Conservation (phyloP, 2,113 vertebrate genomes). For the Ceyx melanurus region DNA sequence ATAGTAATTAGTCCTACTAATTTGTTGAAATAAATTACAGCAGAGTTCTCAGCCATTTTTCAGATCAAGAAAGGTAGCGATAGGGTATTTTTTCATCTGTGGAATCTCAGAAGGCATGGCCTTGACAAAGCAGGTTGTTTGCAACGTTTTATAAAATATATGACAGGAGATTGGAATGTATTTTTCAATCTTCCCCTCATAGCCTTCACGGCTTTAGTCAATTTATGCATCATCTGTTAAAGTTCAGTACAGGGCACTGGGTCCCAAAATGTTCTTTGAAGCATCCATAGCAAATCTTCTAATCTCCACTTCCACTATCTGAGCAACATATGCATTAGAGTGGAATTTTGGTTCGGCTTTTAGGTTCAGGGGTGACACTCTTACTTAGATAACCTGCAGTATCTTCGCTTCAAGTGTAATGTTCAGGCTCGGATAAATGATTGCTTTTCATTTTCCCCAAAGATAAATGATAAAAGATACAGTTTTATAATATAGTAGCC, state of each 20-base stretch:
- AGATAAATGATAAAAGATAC: slow-evolving; percentile 34
- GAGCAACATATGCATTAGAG: slow-evolving; percentile 18
- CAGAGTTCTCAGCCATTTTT: neutral
- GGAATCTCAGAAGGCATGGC: neutral
- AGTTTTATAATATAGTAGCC: neutral
- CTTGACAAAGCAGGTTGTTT: neutral
- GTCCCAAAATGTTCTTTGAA: slow-evolving; percentile 28
- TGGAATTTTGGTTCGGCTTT: slow-evolving; percentile 32
- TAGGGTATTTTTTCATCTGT: neutral
- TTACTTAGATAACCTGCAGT: slow-evolving; percentile 46
- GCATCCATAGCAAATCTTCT: slow-evolving; percentile 39
- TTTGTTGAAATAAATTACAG: neutral
- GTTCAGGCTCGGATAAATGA: slow-evolving; percentile 26
- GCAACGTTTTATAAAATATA: neutral
- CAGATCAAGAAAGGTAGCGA: neutral
- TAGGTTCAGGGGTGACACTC: neutral
- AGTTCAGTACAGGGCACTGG: slow-evolving; percentile 21
- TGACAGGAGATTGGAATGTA: neutral
- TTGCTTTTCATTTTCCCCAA: slow-evolving; percentile 45
- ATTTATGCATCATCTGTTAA: slow-evolving; percentile 45
- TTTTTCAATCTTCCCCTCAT: slow-evolving; percentile 11
- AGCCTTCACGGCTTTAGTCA: slow-evolving; percentile 22
- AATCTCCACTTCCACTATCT: slow-evolving; percentile 6
- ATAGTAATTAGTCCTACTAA: neutral
- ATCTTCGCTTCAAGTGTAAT: slow-evolving; percentile 2